These are phyloP conservation scores for Microtus oregoni DNA, from an alignment of 2,113 vertebrate genomes.

Conservation along the genomic window DNA sequence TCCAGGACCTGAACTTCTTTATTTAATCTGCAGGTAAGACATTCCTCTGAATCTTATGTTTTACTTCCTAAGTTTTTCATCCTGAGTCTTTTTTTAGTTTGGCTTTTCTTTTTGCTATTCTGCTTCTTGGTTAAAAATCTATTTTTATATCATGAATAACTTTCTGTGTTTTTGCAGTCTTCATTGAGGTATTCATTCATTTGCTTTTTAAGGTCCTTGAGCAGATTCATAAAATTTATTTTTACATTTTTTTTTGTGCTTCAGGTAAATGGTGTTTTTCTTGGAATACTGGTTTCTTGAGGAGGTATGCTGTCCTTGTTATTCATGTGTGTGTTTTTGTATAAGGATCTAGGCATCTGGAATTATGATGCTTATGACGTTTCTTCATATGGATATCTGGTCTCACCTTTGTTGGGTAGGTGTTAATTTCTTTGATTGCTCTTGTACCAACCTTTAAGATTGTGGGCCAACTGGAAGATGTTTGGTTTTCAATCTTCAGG, in stretches of 20 bases:
- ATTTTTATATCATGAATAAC: not conserved
- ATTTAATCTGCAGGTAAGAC: not conserved
- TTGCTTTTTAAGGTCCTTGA: not conserved
- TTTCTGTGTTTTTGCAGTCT: too few relatives aligned
- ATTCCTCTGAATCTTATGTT: not conserved
- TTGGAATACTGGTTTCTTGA: not conserved
- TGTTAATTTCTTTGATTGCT: not conserved
- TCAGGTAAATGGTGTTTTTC: constrained; percentile 26
- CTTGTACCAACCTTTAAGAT: not conserved
- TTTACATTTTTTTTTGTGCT: not conserved
- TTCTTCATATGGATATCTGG: not conserved
- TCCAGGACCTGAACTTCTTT: not conserved
- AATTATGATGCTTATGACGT: not conserved
- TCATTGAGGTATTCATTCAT: not conserved
- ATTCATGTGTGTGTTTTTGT: not conserved
- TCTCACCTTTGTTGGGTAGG: not conserved
- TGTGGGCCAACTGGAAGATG: not conserved
- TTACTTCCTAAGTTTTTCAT: not conserved
- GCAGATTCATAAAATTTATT: not conserved
- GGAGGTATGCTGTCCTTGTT: not conserved
- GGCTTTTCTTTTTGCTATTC: not conserved
- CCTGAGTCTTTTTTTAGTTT: not conserved
- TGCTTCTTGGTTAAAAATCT: not conserved
- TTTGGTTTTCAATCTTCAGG: not conserved
- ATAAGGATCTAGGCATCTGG: not conserved